Conservation (phyloP, 2,888 invertebrate species). For the Pasiphila rectangulata region DNA sequence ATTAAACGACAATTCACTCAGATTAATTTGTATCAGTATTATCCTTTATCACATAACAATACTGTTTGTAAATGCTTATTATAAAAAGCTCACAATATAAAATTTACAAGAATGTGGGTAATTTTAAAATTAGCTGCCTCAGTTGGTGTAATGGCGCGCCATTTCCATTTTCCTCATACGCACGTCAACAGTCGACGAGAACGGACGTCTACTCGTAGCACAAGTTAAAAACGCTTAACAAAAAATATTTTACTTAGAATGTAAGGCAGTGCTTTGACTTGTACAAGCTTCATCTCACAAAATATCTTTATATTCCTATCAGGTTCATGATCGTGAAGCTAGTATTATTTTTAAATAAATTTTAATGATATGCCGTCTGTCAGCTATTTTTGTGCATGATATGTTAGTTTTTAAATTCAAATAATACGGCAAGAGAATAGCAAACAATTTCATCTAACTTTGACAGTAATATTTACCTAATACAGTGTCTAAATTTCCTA, state of each 20-base stretch:
- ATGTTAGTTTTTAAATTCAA: constrained; percentile 53
- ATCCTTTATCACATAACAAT: constrained; percentile 48
- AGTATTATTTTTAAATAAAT: constrained; percentile 34
- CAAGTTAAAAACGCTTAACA: constrained; percentile 49
- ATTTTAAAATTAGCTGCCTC: constrained; percentile 51
- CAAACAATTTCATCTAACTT: constrained; percentile 33
- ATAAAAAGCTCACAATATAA: constrained; percentile 73
- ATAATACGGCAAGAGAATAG: constrained; percentile 29
- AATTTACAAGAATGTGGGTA: constrained; percentile 50
- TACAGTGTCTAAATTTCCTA: constrained; percentile 30
- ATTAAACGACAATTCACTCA: constrained; percentile 36
- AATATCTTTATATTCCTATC: constrained; percentile 32
- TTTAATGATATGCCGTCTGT: constrained; percentile 70
- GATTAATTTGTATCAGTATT: constrained; percentile 21
- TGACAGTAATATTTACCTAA: constrained; percentile 28
- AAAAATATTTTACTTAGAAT: constrained; percentile 64
- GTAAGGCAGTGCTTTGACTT: constrained; percentile 76
- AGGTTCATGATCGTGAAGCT: constrained; percentile 33
- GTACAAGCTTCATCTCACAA: constrained; percentile 59
- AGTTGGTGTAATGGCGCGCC: constrained; percentile 36
- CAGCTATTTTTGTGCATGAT: constrained; percentile 71
- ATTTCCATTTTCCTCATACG: constrained; percentile 45
- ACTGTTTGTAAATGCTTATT: constrained; percentile 53
- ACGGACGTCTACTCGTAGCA: constrained; percentile 48
- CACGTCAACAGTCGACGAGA: constrained; percentile 51